Conservation (phyloP, 2,888 invertebrate species). For the Liposcelis brunnea region DNA sequence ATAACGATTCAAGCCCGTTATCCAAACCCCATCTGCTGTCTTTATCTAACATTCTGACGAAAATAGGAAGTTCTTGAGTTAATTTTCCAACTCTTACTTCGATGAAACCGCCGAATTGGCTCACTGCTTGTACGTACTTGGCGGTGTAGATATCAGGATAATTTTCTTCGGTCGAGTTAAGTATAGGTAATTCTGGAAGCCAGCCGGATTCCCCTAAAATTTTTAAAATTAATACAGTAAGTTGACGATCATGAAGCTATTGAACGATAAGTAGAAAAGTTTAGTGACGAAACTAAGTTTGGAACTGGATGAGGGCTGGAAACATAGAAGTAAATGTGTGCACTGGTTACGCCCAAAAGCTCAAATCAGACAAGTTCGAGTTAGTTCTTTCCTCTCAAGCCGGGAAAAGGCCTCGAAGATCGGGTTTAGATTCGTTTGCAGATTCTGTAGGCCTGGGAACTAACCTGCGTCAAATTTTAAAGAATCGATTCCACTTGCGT, state of each 20-base stretch:
- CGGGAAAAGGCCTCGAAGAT: no score
- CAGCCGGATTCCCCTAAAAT: background rate
- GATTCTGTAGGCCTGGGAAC: no score
- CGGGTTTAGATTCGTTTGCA: no score
- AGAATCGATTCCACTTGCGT: constrained; percentile 47
- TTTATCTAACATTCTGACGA: constrained; percentile 63
- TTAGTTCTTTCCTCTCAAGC: no score
- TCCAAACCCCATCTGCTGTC: constrained; percentile 49
- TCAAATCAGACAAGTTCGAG: no score
- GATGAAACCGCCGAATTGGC: constrained; percentile 39
- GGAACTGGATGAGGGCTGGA: no score
- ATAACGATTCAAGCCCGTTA: constrained; percentile 52
- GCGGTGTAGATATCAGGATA: constrained; percentile 26
- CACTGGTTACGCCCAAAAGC: no score
- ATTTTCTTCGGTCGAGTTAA: background rate
- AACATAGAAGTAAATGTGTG: no score
- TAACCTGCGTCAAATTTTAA: constrained; percentile 76
- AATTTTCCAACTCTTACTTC: constrained; percentile 56
- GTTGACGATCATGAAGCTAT: constrained; percentile 46
- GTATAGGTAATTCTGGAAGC: background rate
- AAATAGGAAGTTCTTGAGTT: constrained; percentile 50
- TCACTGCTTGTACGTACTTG: constrained; percentile 35
- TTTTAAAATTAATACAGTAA: constrained; percentile 18
- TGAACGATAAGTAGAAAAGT: no score
- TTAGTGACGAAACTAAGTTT: no score